Percentiles rank a stretch among this genome's conserved stretches.
Conservation (phyloP, 2,888 invertebrate species). For the Diabrotica balteata region DNA sequence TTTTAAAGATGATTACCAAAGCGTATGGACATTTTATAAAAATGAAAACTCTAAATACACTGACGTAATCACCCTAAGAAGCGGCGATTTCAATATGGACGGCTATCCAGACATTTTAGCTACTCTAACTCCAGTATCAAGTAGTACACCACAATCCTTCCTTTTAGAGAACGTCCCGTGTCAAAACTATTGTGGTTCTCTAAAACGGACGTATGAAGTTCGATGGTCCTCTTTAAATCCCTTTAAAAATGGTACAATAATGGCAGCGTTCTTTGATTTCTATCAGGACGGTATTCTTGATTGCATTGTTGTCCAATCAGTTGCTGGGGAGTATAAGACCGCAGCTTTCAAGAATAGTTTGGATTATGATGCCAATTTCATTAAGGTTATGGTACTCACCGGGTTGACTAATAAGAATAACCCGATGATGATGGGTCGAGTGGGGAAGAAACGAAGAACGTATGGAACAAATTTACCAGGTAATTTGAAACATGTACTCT, state of each 20-base stretch:
- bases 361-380: constrained; percentile 93
- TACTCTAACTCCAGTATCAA: constrained; percentile 63
- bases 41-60: constrained; percentile 63
- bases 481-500: constrained; percentile 60
- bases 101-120: constrained; percentile 92
- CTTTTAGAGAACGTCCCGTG: constrained; percentile 83
- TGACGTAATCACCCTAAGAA: constrained; percentile 80
- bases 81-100: constrained; percentile 95
- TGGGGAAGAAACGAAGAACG: constrained; percentile 78
- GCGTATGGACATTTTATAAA: constrained; percentile 71
- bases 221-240: constrained; percentile 78
- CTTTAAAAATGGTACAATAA: constrained; percentile 75
- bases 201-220: constrained; percentile 78
- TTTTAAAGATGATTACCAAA: constrained; percentile 72
- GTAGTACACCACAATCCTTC: constrained; percentile 67
- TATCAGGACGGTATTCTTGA: constrained; percentile 95
- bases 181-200: constrained; percentile 66
- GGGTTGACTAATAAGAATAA: constrained; percentile 77
- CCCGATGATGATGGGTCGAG: constrained; percentile 74
- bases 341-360: constrained; percentile 86
- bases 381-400: constrained; percentile 93
- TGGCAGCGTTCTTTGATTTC: constrained; percentile 92
- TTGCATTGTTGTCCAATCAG: constrained; percentile 71
- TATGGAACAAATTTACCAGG: constrained; percentile 94
- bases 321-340: constrained; percentile 65